Base-by-base conservation (phyloP, 2,888 invertebrate species). In the Papilio gigon region DNA sequence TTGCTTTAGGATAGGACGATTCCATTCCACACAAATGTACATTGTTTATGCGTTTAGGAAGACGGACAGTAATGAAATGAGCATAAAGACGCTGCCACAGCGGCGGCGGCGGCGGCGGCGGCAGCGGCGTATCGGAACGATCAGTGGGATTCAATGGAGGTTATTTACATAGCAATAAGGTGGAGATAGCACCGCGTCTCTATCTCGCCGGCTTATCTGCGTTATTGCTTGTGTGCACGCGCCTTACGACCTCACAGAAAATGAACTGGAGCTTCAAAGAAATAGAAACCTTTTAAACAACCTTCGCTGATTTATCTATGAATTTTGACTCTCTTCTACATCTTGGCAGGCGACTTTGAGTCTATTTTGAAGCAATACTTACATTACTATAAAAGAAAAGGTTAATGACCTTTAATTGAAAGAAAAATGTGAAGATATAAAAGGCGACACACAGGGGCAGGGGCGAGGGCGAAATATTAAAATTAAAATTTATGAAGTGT, bases 141-240 rank as follows among this genome's bases (percentile, higher is more conserved):
- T 89, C 90, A 82, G 78, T 75, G 79, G 78, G 85, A 84, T 84
- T 89, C 84, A 87, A 88, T 86, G 86, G 88, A 87, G 84, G 88
- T 87, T 89, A 90, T 90, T 90, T 90, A 90, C 89, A 89, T 89
- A 89, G 87, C 89, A 90, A 90, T 89, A 90, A 88, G 89, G 78
- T 77, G 78, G 78, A 79, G 85, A 89, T 88, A 86, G 85, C 82
- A 84, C 82, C 80, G 77, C 82, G 83, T 78, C 82, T 81, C 81
- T 77, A 68, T 78, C 80, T 77, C 77, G 77, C 77, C 78, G 76
- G 78, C 85, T 87, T 89, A 89, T 89, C 90, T 88, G 74, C 77
- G 81, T 86, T 88, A 89, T 89, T 87, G 87, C 82, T 84, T 82
- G 86, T 88, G 87, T 88, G 86, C 85, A 84, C 85, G 81, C 84